These are phyloP conservation scores for Orchesella cincta DNA, from an alignment of 1,140 invertebrate genomes.

Conservation along the genomic window DNA sequence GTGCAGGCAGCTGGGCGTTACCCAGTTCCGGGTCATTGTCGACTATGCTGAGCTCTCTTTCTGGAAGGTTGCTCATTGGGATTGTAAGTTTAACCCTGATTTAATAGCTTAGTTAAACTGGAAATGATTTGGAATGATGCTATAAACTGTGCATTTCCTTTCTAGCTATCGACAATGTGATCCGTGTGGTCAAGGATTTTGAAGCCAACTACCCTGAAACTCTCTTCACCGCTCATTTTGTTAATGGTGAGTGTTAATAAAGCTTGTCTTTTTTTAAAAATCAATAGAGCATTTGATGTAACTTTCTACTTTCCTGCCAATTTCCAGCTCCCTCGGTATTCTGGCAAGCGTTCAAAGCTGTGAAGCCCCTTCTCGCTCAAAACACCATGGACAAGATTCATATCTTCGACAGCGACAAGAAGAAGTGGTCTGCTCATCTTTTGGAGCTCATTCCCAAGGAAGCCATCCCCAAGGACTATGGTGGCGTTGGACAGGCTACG, in stretches of 20 bases:
- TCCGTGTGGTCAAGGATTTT: conserved; percentile 30
- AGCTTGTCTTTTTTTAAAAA: not conserved
- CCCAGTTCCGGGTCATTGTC: conserved; percentile 34
- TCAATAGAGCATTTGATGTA: no score
- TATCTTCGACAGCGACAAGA: conserved; percentile 36
- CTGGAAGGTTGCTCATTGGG: conserved; percentile 41
- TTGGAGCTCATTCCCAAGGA: conserved; percentile 31
- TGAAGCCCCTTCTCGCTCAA: conserved; percentile 34
- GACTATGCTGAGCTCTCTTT: conserved; percentile 36
- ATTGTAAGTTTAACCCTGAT: conserved; percentile 30
- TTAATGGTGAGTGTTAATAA: conserved; percentile 37
- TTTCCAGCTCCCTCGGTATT: conserved; percentile 34
- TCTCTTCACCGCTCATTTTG: conserved; percentile 25
- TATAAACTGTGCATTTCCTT: not conserved
- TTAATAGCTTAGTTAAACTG: not conserved
- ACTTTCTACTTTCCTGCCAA: not conserved
- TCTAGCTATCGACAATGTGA: not conserved
- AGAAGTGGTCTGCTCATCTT: conserved; percentile 30
- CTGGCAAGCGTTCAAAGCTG: conserved; percentile 35
- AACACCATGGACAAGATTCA: conserved; percentile 31
- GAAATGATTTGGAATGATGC: not conserved
- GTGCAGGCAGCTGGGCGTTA: conserved; percentile 21
- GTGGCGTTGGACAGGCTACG: conserved; percentile 6
- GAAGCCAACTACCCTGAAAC: conserved; percentile 41
- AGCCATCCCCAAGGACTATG: conserved; percentile 32